Conservation (phyloP, 2,113 vertebrate genomes). For the Aspiorhynchus laticeps region DNA sequence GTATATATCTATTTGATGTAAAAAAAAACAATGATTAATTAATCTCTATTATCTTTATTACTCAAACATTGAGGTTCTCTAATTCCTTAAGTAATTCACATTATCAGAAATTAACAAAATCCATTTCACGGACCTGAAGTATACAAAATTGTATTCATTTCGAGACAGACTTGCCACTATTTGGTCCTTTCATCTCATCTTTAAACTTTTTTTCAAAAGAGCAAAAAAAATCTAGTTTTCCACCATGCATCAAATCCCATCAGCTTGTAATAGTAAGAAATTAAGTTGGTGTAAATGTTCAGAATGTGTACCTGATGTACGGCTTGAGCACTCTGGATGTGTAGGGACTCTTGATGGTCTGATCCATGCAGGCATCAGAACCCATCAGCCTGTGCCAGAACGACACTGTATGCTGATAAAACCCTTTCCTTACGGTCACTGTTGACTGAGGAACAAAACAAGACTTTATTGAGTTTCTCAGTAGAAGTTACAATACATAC, state of each 20-base stretch:
- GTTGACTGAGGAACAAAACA: constrained; percentile 73
- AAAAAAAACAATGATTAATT: no score
- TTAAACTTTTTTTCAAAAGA: no score
- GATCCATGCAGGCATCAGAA: constrained; percentile 82
- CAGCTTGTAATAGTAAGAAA: neutral
- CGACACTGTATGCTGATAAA: constrained; percentile 77
- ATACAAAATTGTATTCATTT: no score
- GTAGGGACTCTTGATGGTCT: constrained; percentile 91
- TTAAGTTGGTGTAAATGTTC: neutral
- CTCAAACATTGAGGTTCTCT: no score
- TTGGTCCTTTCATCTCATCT: neutral
- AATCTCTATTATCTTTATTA: no score
- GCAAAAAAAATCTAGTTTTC: constrained; percentile 36
- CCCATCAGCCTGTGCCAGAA: constrained; percentile 93
- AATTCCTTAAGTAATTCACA: no score
- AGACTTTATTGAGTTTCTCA: neutral
- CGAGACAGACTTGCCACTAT: no score
- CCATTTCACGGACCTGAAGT: no score
- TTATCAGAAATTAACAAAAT: no score
- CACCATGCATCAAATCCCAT: neutral
- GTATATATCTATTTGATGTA: no score
- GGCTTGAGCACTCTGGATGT: constrained; percentile 92
- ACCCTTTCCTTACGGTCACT: constrained; percentile 75
- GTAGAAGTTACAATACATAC: no score
- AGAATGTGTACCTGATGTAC: constrained; percentile 86